Evolutionary conservation across 2,797 vertebrate genomes (phyloP), one percentile per base, ranked within the genome.

Genomic region (Bradypodion pumilum): DNA sequence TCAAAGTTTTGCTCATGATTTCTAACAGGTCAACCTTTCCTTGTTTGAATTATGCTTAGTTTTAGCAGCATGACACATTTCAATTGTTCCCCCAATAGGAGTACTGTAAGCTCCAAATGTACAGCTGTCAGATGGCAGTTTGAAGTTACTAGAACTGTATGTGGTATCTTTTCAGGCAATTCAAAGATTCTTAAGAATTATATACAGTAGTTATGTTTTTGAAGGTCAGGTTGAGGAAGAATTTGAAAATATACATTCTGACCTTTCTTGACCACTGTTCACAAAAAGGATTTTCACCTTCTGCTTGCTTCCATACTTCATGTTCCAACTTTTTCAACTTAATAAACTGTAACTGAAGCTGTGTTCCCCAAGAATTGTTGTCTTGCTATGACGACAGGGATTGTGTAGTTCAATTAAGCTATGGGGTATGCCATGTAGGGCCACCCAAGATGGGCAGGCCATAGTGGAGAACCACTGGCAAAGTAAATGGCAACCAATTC

Each of bases 31-130:
- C 37, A 74, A 59, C 29, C 44, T 37, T n/a, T 74, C 63, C 74
- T 85, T 52, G 16, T 59, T 23, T 85, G 70, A 80, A 80, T 80
- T 80, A 85, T 85, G 72, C 49, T 85, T 85, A 1, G 7, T 60
- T 84, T 80, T 80, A 85, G 46, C 84, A 85, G 78, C 62, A 46
- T 60, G 78, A 63, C 52, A 75, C 78, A 75, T 85, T 85, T 75
- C 72, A 85, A 80, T 85, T 85, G 70, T 68, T 80, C 35, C 42
- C 70, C 23, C 40, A 75, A 49, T 74, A 62, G 68, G 83, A 44
- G 70, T 37, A 72, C 44, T 81, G 27, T 70, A 78, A 85, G 46
- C 69, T 46, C 32, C 65, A 78, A 35, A 40, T 63, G 35, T 25
- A 84, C 37, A 19, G 9, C 42, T 73, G 21, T 60, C 49, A 63